These are phyloP conservation scores for Myzus persicae DNA, from an alignment of 1,140 invertebrate genomes.

Conservation along the genomic window DNA sequence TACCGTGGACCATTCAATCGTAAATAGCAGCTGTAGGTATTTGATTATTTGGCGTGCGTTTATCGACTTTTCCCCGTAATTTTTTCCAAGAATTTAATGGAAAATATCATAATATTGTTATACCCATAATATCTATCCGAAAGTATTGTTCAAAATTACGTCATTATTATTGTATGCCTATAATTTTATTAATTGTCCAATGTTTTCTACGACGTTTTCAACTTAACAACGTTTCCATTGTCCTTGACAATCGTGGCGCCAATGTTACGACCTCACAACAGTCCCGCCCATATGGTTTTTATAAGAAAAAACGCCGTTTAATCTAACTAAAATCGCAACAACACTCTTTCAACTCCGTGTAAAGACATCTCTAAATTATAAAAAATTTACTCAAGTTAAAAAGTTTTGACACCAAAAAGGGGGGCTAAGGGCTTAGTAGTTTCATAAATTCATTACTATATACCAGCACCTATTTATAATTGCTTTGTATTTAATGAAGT, in stretches of 20 bases:
- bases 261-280: neutral
- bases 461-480: no score
- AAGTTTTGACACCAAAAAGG: neutral
- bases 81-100: neutral
- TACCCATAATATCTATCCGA: neutral
- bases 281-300: neutral
- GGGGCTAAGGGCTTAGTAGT: no score
- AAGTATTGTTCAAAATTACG: neutral
- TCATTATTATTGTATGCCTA: neutral
- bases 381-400: neutral
- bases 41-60: neutral
- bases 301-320: neutral
- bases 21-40: no score
- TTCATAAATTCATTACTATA: neutral
- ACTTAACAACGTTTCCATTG: neutral
- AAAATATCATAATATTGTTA: neutral
- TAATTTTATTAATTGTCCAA: no score
- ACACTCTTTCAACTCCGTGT: neutral
- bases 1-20: neutral
- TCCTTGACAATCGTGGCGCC: neutral
- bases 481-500: neutral
- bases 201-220: neutral
- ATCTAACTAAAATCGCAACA: neutral
- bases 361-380: neutral
- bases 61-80: neutral